These are phyloP conservation scores for Eurystomus glaucurus DNA, from an alignment of 2,797 vertebrate species.

Conservation along the genomic window DNA sequence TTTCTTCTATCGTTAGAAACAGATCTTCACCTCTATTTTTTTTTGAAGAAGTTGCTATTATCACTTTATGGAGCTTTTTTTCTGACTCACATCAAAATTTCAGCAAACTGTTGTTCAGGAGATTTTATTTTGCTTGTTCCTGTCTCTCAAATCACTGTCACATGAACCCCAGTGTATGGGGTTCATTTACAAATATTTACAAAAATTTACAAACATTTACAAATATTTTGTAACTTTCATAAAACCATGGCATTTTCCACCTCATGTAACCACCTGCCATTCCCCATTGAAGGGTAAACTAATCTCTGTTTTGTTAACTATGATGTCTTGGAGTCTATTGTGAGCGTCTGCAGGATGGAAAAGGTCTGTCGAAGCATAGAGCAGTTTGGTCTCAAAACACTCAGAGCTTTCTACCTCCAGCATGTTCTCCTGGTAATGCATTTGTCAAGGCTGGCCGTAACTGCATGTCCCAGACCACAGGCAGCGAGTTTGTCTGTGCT, in stretches of 20 bases:
- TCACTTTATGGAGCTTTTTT: not conserved
- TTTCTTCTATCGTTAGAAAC: not conserved
- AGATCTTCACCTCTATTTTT: too few species aligned
- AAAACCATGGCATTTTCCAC: not conserved
- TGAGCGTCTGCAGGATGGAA: not conserved
- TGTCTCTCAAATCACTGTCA: not conserved
- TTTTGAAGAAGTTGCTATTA: not conserved
- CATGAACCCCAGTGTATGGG: not conserved
- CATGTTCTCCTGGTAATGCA: not conserved
- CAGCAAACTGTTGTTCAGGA: not conserved
- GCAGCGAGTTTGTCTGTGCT: not conserved
- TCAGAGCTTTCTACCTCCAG: not conserved
- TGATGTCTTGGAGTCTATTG: rapidly evolving
- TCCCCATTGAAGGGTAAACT: not conserved
- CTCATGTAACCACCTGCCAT: not conserved
- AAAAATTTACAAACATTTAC: not conserved
- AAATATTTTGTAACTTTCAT: not conserved
- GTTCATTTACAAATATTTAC: too few species aligned
- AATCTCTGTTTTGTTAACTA: not conserved
- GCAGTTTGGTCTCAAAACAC: not conserved
- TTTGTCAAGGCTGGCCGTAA: not conserved
- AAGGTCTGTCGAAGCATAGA: not conserved
- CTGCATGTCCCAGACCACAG: rapidly evolving
- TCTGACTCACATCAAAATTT: not conserved
- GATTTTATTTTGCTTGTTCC: not conserved